Evolutionary conservation across 2,888 invertebrate species (phyloP).

Genomic region (Pocota personata): DNA sequence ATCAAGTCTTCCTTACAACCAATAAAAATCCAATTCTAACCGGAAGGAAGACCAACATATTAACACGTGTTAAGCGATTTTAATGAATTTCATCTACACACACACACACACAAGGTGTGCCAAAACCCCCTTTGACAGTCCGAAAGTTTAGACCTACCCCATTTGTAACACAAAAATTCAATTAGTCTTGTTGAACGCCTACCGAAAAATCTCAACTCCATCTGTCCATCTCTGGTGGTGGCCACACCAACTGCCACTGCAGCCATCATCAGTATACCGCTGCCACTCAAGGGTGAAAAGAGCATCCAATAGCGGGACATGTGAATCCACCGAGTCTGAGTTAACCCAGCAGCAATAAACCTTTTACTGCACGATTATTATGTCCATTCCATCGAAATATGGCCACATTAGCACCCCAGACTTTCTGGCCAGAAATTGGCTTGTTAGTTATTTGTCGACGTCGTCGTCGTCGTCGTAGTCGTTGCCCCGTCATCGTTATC

Average conservation of each 20-base stretch:
- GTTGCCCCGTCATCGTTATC: constrained; percentile 45
- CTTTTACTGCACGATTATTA: constrained; percentile 77
- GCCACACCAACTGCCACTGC: not conserved
- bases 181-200: constrained; percentile 81
- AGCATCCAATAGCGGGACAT: constrained; percentile 36
- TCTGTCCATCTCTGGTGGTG: constrained; percentile 48
- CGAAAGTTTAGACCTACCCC: constrained; percentile 24
- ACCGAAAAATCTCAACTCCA: constrained; percentile 56
- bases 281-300: constrained; percentile 49
- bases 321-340: constrained; percentile 1
- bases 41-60: constrained; percentile 69
- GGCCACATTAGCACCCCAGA: constrained; percentile 80
- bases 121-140: not conserved
- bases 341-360: constrained; percentile 63
- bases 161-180: constrained; percentile 81
- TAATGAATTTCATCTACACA: constrained; percentile 59
- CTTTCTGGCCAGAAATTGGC: constrained; percentile 80
- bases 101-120: not conserved
- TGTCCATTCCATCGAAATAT: constrained; percentile 79
- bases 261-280: not conserved
- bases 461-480: constrained; percentile 34
- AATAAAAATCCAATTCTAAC: constrained; percentile 70
- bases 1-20: constrained; percentile 31
- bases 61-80: constrained; percentile 72
- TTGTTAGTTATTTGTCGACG: constrained; percentile 76